Evolutionary conservation across 1,140 invertebrate species (phyloP), one percentile per base, ranked within the genome.

Genomic region (Chymomyza costata): DNA sequence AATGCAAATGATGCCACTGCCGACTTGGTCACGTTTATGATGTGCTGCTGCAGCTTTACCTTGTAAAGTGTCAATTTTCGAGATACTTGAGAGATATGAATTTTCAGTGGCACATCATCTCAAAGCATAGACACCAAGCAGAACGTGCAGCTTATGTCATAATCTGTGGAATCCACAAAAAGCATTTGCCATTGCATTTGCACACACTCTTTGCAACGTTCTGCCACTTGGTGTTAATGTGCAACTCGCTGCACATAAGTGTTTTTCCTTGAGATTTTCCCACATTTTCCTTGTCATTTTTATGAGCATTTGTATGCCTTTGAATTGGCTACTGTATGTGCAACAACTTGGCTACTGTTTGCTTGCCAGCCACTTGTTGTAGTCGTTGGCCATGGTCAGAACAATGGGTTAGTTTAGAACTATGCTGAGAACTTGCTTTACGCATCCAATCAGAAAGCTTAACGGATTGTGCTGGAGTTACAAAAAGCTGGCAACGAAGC

Each of bases 91-190:
- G n/a, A n/a, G n/a, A n/a, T n/a, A n/a, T n/a, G 40, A 59, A 47
- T 45, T 18, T 53, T 35, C 47, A 34, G 34, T 37, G 5, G 10
- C 25, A 28, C 25, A 28, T 28, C 57, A 65, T 78, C 56, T 50
- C 46, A 37, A 45, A 39, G 43, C 28, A 39, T 25, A 59, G 15
- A 1, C 21, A 25, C 3, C 21, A 8, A 38, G 37, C 43, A 80
- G 73, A 78, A 78, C 71, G 71, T 78, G 71, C 71, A 78, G 63
- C 63, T 80, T 78, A 78, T 78, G 71, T 78, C 71, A 78, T 78
- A 78, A 78, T 78, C 71, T 48, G 15, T 25, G 32, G 40, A 30
- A 54, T 25, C 46, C 30, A 17, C 17, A 16, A 44, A 17, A 16
- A 49, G 25, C n/a, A 48, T 57, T 49, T n/a, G n/a, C n/a, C n/a